Conservation (phyloP, 2,888 invertebrate genomes). For the Syrista parreyssii region DNA sequence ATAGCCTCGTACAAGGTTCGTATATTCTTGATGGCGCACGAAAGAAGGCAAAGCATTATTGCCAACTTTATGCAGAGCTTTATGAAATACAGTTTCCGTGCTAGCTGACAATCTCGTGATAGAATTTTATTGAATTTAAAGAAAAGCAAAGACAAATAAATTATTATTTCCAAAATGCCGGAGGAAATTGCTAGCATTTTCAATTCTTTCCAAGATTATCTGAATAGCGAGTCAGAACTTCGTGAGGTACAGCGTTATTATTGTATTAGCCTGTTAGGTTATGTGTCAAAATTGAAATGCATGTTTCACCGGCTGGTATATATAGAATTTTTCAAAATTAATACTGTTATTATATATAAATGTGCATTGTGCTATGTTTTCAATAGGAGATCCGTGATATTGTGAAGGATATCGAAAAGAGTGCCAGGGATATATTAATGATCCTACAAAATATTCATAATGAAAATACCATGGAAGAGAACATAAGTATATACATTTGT, state of each 20-base stretch:
- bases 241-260: constrained; percentile 74
- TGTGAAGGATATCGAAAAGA: constrained; percentile 82
- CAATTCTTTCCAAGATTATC: constrained; percentile 79
- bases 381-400: constrained; percentile 75
- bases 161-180: constrained; percentile 59
- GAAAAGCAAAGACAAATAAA: not conserved
- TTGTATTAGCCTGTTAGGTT: not conserved
- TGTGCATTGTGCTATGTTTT: not conserved
- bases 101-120: not conserved
- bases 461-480: constrained; percentile 72
- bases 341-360: constrained; percentile 14
- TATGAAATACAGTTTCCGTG: not conserved
- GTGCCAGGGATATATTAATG: constrained; percentile 82
- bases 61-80: not conserved
- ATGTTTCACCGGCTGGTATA: not conserved
- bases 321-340: constrained; percentile 12
- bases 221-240: constrained; percentile 82
- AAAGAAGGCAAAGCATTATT: not conserved
- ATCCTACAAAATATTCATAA: constrained; percentile 86
- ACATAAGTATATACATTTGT: constrained; percentile 67
- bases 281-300: not conserved
- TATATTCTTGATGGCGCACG: not conserved
- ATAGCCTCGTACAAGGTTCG: not conserved
- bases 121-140: not conserved
- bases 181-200: constrained; percentile 73